Evolutionary conservation across 2,113 vertebrate species (phyloP), one percentile per base, ranked within the genome.

Genomic region (Odobenus rosmarus): DNA sequence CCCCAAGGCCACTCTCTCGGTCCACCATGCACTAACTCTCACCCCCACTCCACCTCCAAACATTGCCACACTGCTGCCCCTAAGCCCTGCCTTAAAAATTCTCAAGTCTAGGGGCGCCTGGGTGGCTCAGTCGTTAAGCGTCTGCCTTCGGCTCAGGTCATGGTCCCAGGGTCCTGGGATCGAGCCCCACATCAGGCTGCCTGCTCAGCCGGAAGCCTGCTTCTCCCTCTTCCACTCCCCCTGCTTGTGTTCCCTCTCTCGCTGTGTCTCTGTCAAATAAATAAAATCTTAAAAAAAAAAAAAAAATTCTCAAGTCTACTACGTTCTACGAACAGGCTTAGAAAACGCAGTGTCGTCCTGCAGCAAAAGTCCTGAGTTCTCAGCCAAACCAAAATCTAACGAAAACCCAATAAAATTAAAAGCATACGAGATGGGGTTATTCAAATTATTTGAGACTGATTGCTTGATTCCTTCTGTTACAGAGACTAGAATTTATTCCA

Each of bases 401-500:
- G n/a, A 96, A 95, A 97, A 69, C 11, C 5, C 74, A 95, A 87
- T 94, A 95, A 94, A 98, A 89, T 59, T 67, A 86, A 91, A 96
- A 95, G 53, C 86, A 96, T 23, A 77, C 39, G 26, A 81, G 12
- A 94, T 18, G 61, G 59, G 33, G 26, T 90, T 61, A 90, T 33
- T 80, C 36, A 85, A 55, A 81, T 83, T 85, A 69, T 46, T 72
- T 92, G 83, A 90, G 23, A 36, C 81, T 74, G 7, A 90, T 1
- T 71, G 21, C 33, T 96, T 69, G 51, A 71, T 76, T 92, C 28
- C 31, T 94, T 97, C 21, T 85, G 33, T 88, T 86, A 81, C 24
- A 21, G 18, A 93, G 36, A 79, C 8, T 77, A 80, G 71, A 95
- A 85, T 90, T 79, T 81, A 24, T 3, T 36, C 82, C 8, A 15